Evolutionary conservation across 2,113 vertebrate species (phyloP), one percentile per base, ranked within the genome.

Genomic region (Struthio camelus): DNA sequence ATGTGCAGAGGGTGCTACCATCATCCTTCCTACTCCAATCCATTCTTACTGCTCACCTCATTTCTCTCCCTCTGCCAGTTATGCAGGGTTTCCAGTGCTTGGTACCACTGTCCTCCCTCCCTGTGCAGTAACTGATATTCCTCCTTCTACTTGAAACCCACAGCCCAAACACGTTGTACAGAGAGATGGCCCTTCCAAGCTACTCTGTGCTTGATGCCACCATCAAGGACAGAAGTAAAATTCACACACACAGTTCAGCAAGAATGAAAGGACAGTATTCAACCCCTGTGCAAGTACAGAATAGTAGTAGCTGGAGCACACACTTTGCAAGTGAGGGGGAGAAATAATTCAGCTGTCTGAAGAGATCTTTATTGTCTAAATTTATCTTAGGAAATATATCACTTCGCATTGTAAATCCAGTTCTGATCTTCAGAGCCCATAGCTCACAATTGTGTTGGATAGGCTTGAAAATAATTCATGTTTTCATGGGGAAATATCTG

Each of bases 151-250:
- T 51, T 67, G 59, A 92, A 88, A 78, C 38, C 15, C 0, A 0
- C 17, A 14, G 32, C 80, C 54, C 0, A 0, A 17, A 54, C 8
- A 7, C 3, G 1, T n/a, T 83, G 27, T 64, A 32, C 7, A 12
- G n/a, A 34, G 40, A 70, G 14, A 25, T 56, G 32, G 8, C 14
- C 2, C 17, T 84, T 54, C 56, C n/a, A n/a, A 87, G 58, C 28
- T 61, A 36, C 36, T 42, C 46, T 51, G 18, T 64, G 46, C 16
- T 34, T 75, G 58, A 73, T 5, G 2, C 10, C 36, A 59, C 38
- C 16, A 8, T 40, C 2, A 0, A 15, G 62, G 48, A 54, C 42
- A 69, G 36, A 78, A 88, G 20, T 51, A 3, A 91, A 95, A 84
- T 81, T 86, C 13, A 4, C 27, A 50, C 27, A 50, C 48, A 51